These are phyloP conservation scores for Salvelinus fontinalis DNA, from an alignment of 2,113 vertebrate genomes.

Conservation along the genomic window DNA sequence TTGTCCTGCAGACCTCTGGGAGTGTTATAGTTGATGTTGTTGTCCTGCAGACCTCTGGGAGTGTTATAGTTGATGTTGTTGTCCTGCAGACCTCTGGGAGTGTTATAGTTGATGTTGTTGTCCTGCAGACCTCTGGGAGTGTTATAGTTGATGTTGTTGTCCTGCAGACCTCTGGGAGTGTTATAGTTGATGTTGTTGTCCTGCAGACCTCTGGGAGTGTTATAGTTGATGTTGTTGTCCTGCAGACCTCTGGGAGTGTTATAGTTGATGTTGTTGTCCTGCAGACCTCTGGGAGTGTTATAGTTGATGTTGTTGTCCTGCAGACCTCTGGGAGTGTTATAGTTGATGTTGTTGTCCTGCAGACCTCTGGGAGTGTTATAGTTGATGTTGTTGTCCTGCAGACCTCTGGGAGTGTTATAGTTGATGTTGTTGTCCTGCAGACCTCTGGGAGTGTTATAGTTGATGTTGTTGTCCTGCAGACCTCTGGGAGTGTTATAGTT, in stretches of 20 bases:
- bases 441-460: constrained; percentile 45
- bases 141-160: not conserved
- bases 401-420: constrained; percentile 45
- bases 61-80: not conserved
- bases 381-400: not conserved
- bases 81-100: constrained; percentile 49
- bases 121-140: constrained; percentile 49
- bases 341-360: not conserved
- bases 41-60: constrained; percentile 48
- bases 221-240: not conserved
- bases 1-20: constrained; percentile 42
- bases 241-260: constrained; percentile 24
- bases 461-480: not conserved
- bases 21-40: constrained; percentile 7
- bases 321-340: constrained; percentile 46
- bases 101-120: not conserved
- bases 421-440: not conserved
- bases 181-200: not conserved
- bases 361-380: constrained; percentile 46
- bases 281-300: constrained; percentile 47
- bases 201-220: constrained; percentile 26
- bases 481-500: constrained; percentile 45
- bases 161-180: constrained; percentile 48
- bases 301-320: not conserved
- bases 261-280: not conserved